Conservation (phyloP, 2,797 vertebrate genomes). For the Poliocrania exsul region DNA sequence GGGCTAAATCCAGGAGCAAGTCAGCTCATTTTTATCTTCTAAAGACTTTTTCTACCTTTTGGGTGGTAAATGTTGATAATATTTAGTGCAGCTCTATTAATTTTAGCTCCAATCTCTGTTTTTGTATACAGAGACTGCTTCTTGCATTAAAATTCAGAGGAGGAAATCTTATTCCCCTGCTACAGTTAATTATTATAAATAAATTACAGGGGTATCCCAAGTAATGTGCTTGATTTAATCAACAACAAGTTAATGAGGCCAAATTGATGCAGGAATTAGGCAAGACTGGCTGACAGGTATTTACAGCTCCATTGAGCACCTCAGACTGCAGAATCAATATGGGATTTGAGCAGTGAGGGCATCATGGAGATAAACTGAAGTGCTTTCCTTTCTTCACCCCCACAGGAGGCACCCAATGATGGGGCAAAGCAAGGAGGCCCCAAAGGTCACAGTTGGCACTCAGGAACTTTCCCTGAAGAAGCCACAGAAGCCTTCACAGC, state of each 20-base stretch:
- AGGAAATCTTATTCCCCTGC: neutral
- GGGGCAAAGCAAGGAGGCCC: neutral
- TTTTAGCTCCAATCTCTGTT: neutral
- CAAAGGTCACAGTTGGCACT: neutral
- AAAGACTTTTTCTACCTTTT: neutral
- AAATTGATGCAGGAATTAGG: slow-evolving; percentile 22
- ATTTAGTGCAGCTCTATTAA: neutral
- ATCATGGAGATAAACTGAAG: neutral
- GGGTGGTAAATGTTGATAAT: neutral
- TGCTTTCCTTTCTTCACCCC: neutral
- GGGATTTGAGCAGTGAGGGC: neutral
- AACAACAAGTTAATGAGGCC: slow-evolving; percentile 22
- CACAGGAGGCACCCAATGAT: neutral
- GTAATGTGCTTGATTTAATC: slow-evolving; percentile 29
- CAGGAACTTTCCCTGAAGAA: neutral
- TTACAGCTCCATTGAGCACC: slow-evolving; percentile 10
- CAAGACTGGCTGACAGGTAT: neutral
- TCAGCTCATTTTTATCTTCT: neutral
- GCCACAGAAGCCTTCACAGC: neutral
- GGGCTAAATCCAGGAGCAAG: neutral
- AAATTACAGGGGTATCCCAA: slow-evolving; percentile 6
- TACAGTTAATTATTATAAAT: slow-evolving; percentile 3
- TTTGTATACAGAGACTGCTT: neutral
- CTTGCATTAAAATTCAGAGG: neutral
- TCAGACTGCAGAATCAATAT: neutral